These are phyloP conservation scores for Brachionus asplanchnoidis DNA, from an alignment of 1,140 invertebrate genomes.

Conservation along the genomic window DNA sequence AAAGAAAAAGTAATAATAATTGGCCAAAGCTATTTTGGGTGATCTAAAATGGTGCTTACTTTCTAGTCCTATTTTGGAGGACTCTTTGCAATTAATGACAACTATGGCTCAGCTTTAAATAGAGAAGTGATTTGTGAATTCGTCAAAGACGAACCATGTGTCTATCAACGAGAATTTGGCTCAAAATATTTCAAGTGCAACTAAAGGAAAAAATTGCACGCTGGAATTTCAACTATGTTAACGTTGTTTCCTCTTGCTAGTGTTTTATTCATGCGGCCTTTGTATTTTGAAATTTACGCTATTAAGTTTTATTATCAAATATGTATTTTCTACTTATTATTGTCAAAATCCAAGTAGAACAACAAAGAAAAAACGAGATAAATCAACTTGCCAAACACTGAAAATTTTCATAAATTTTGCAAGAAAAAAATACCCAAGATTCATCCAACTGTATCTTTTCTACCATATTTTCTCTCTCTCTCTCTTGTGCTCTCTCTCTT, in stretches of 20 bases:
- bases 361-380: background rate
- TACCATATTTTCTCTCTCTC: background rate
- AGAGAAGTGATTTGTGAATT: background rate
- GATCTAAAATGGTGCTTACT: background rate
- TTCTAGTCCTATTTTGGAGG: no score
- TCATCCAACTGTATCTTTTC: conserved; percentile 38
- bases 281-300: conserved; percentile 13
- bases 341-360: conserved; percentile 21
- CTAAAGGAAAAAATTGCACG: background rate
- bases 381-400: background rate
- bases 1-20: background rate
- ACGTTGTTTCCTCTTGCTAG: background rate
- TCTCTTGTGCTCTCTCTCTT: background rate
- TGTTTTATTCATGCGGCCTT: background rate
- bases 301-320: background rate
- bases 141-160: background rate
- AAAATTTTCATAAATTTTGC: conserved; percentile 30
- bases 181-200: conserved; percentile 33
- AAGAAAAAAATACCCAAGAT: conserved; percentile 33
- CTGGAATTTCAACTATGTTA: conserved; percentile 19
- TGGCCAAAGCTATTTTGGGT: background rate
- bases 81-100: background rate
- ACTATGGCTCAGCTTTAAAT: background rate
- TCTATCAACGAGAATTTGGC: background rate
- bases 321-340: conserved; percentile 3